Base-by-base conservation (phyloP, 2,113 vertebrate species). In the Nansenia antarctica region DNA sequence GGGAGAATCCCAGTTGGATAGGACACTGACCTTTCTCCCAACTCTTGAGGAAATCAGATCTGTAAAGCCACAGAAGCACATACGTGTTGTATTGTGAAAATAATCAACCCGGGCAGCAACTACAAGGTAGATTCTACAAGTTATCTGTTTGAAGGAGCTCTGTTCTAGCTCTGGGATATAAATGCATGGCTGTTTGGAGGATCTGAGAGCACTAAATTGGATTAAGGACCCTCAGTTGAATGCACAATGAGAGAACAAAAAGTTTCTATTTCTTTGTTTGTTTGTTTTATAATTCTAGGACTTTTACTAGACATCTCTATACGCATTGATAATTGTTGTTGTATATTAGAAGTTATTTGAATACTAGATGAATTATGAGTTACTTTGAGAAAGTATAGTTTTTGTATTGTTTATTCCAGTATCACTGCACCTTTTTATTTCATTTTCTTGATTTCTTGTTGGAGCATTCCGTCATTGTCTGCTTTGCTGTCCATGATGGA, bases 1-100 rank as follows among this genome's bases (percentile, higher is more conserved):
- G 90, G 71, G 74, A 87, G 83, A 87, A 74, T 92, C 87, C 90
- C 91, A 84, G 74, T 86, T 89, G 92, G 94, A 90, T 80, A 54
- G 72, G 82, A 87, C 70, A 81, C 72, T 93, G 92, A 94, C 93
- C 91, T 96, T 95, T 93, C 88, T 85, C 88, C 76, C 80, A 89
- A 88, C 83, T 89, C 76, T 80, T 72, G 72, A 76, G 86, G 78
- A 82, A 89, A 91, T 88, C 86, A 86, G 88, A 88, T 86, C 90
- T 81, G 81, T 88, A 88, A 88, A 88, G 53, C 72, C 76, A 55
- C 67, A 1, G 64, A 54, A 67, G 62, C 42, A 32, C 71, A 72
- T 68, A 58, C 37, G 34, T 90, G 87, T 85, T 91, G 73, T 88
- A 90, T 92, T 85, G 80, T 72, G 62, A 72, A 72, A 82, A 85